phyloP scores from a whole-genome alignment of 2,113 vertebrate genomes.

The Oreocharis arfaki region DNA sequence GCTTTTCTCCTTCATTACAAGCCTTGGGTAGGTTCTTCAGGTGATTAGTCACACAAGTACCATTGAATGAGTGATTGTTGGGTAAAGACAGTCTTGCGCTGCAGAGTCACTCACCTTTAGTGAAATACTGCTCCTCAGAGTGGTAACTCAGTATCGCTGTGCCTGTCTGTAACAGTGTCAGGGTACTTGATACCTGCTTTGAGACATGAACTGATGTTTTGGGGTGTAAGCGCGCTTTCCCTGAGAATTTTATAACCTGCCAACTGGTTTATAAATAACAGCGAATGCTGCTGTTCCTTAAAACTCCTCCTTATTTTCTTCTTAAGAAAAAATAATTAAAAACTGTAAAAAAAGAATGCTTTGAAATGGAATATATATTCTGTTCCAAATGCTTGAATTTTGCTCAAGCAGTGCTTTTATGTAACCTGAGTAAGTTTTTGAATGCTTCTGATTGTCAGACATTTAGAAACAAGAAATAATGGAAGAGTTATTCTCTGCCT shows the following conservation, averaged over 20 bases:
- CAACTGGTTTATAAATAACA: not conserved
- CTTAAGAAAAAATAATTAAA: not conserved
- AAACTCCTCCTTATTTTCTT: not conserved
- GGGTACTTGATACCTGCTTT: not conserved
- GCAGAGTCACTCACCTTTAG: not conserved
- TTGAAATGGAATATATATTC: not conserved
- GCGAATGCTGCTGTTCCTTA: not conserved
- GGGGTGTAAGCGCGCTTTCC: not conserved
- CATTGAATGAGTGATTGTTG: not conserved
- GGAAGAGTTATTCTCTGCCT: not conserved
- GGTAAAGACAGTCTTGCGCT: not conserved
- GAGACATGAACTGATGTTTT: not conserved
- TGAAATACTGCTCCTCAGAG: not conserved
- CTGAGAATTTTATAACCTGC: not conserved
- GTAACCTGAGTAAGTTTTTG: not conserved
- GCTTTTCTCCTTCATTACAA: not conserved
- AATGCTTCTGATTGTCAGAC: not conserved
- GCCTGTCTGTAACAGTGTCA: not conserved
- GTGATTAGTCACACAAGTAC: not conserved
- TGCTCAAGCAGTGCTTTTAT: not conserved
- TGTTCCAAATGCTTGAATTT: not conserved
- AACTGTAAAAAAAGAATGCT: not conserved
- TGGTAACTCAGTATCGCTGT: not conserved
- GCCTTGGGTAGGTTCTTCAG: not conserved
- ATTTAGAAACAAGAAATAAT: not conserved